A percentile compares a stretch with the other conserved stretches of the same genome.
Evolutionary conservation across 2,113 vertebrate genomes (phyloP).

Genomic region (Gila orcuttii): DNA sequence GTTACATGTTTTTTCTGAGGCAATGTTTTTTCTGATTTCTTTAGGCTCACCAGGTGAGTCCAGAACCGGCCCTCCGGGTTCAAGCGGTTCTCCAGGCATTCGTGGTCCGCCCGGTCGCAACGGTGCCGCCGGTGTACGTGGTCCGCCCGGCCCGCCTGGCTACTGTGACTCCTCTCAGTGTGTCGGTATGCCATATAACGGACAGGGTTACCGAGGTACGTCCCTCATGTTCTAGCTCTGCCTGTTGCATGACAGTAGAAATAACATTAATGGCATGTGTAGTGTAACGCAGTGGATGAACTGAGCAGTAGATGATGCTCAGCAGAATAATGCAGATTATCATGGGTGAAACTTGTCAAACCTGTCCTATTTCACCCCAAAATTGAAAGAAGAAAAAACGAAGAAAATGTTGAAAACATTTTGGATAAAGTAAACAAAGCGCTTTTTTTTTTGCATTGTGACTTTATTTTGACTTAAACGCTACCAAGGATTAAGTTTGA

Average conservation of each 20-base stretch:
- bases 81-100: conserved; percentile 84
- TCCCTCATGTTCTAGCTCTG: conserved; percentile 48
- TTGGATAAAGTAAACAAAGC: background rate
- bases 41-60: conserved; percentile 91
- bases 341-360: background rate
- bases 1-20: background rate
- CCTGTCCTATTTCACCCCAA: background rate
- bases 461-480: background rate
- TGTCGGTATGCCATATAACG: conserved; percentile 95
- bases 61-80: conserved; percentile 86
- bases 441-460: background rate
- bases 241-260: conserved; percentile 36
- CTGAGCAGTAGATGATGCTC: background rate
- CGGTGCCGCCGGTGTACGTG: conserved; percentile 86
- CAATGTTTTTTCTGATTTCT: background rate
- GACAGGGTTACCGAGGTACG: conserved; percentile 95
- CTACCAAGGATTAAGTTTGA: no score
- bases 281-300: conserved; percentile 41
- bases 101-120: conserved; percentile 90
- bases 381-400: background rate
- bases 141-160: conserved; percentile 89
- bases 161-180: conserved; percentile 98
- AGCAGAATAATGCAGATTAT: background rate
- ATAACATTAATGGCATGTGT: conserved; percentile 48
- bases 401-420: no score